Percentiles rank a stretch among this genome's conserved stretches.
Conservation (phyloP, 2,888 invertebrate genomes). For the Caenorhabditis angaria region DNA sequence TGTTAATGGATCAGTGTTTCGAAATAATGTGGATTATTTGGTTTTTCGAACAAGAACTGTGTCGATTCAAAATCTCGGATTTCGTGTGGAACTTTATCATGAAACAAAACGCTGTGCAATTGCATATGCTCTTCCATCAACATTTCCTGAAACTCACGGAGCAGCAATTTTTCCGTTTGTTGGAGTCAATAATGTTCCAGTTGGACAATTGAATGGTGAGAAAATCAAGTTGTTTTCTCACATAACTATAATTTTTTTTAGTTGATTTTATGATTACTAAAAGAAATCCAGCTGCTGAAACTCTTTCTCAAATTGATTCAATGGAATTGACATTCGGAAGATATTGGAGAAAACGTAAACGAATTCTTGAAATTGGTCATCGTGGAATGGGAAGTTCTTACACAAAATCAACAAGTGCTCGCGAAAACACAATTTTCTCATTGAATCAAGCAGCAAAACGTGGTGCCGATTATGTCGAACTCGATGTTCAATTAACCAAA, state of each 20-base stretch:
- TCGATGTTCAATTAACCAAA: constrained; percentile 96
- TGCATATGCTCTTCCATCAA: constrained; percentile 52
- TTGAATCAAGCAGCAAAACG: constrained; percentile 88
- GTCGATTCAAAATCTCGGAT: constrained; percentile 62
- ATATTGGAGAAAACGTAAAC: constrained; percentile 55
- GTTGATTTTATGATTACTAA: constrained; percentile 57
- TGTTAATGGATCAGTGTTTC: constrained; percentile 59
- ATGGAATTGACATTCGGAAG: constrained; percentile 42
- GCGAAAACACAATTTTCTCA: constrained; percentile 95
- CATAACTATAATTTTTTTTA: constrained; percentile 13
- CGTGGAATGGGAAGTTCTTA: constrained; percentile 92
- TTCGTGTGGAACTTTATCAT: constrained; percentile 56
- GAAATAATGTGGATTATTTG: constrained; percentile 61
- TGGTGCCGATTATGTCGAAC: constrained; percentile 97
- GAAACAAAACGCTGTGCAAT: constrained; percentile 45
- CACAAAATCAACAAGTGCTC: constrained; percentile 76
- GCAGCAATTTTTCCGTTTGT: constrained; percentile 48
- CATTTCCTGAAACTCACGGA: constrained; percentile 54
- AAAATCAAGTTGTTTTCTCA: neutral
- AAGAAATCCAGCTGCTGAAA: constrained; percentile 27
- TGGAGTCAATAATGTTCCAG: constrained; percentile 46
- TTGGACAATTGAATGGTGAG: constrained; percentile 54
- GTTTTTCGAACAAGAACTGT: constrained; percentile 66
- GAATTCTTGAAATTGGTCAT: constrained; percentile 87
- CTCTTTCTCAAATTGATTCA: constrained; percentile 21